A percentile compares a stretch with the other conserved stretches of the same genome.
phyloP scores from a whole-genome alignment of 2,797 vertebrate species.

The Peromyscus melanophrys region DNA sequence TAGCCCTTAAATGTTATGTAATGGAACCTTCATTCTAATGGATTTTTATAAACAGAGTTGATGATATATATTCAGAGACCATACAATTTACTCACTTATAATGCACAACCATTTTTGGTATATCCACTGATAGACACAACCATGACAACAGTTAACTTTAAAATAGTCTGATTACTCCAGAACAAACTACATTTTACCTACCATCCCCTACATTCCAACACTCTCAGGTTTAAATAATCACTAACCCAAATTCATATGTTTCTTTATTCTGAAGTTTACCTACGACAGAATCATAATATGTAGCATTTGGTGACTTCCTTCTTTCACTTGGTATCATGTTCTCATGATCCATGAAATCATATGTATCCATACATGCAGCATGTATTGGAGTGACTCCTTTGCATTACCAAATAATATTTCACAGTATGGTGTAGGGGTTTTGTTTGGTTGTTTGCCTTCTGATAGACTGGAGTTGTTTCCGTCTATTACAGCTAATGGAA shows the following conservation, averaged over 20 bases:
- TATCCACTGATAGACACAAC: background rate
- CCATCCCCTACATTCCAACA: background rate
- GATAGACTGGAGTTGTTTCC: background rate
- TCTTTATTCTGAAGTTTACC: background rate
- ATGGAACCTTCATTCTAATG: background rate
- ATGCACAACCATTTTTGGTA: background rate
- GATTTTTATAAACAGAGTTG: slow-evolving; percentile 23
- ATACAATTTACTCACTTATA: background rate
- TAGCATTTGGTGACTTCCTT: background rate
- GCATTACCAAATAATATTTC: background rate
- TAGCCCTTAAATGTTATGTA: background rate
- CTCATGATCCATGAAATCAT: background rate
- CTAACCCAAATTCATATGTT: background rate
- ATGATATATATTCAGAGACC: slow-evolving; percentile 8
- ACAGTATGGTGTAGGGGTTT: background rate
- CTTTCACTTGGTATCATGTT: background rate
- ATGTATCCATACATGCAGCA: background rate
- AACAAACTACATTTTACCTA: background rate
- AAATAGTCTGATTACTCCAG: background rate
- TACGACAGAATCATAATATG: background rate
- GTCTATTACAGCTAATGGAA: background rate
- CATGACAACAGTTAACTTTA: background rate
- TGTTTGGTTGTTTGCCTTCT: slow-evolving; percentile 14
- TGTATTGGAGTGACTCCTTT: background rate
- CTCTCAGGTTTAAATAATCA: background rate